Percentiles rank a stretch among this genome's conserved stretches.
Conservation (phyloP, 2,797 vertebrate genomes). For the Semaprochilodus insignis region DNA sequence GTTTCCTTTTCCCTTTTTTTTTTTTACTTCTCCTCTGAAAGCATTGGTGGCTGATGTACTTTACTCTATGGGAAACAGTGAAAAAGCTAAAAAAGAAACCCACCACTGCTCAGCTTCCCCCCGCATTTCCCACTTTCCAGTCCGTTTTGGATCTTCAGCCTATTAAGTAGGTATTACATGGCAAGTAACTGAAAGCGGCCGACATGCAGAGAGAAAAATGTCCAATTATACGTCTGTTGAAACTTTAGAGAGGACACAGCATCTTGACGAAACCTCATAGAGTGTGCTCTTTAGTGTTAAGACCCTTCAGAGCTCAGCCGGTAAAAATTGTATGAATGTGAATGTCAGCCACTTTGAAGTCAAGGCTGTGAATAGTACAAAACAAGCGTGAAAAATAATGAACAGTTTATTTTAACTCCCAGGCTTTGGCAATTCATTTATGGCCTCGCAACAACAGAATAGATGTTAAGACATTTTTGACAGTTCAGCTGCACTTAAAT, state of each 20-base stretch:
- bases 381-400: background rate
- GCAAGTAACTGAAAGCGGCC: background rate
- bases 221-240: constrained; percentile 1
- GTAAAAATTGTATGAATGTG: background rate
- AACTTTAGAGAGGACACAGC: background rate
- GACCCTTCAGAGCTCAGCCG: background rate
- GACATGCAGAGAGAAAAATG: background rate
- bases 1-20: constrained; percentile 4
- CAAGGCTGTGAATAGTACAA: background rate
- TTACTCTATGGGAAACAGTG: constrained; percentile 23
- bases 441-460: background rate
- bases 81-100: constrained; percentile 21
- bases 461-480: background rate
- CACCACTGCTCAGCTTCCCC: constrained; percentile 20
- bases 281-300: background rate
- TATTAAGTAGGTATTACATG: constrained; percentile 1
- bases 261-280: background rate
- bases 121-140: constrained; percentile 17
- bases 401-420: background rate
- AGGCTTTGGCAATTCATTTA: background rate
- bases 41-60: constrained; percentile 37
- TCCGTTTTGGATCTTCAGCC: background rate
- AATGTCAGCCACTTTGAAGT: background rate
- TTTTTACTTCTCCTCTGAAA: constrained; percentile 38
- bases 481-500: background rate